Conservation (phyloP, 2,888 invertebrate species). For the Unio pictorum region DNA sequence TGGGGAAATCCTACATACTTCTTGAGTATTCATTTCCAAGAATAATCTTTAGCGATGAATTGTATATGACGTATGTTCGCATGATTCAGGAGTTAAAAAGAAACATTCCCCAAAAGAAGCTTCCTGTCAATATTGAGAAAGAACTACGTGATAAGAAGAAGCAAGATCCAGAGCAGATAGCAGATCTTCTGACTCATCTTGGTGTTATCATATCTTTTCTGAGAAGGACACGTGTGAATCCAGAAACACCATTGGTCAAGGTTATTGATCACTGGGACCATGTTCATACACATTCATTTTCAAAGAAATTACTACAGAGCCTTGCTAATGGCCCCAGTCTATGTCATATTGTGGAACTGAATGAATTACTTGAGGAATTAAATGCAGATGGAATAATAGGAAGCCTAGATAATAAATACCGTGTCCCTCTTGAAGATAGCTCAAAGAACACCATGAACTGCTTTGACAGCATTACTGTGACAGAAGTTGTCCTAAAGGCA, state of each 20-base stretch:
- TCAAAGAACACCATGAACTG: too few species aligned
- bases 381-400: slow-evolving; percentile 33
- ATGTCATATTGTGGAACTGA: slow-evolving; percentile 33
- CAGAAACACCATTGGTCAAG: slow-evolving; percentile 23
- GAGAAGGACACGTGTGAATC: slow-evolving; percentile 33
- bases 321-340: slow-evolving; percentile 28
- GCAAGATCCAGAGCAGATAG: slow-evolving; percentile 14
- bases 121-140: slow-evolving; percentile 21
- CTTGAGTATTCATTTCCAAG: slow-evolving; percentile 16
- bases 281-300: slow-evolving; percentile 14
- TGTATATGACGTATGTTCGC: slow-evolving; percentile 29
- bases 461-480: slow-evolving; percentile 3
- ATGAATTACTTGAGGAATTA: slow-evolving; percentile 35
- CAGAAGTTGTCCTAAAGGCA: slow-evolving; percentile 18
- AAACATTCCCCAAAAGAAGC: slow-evolving; percentile 19
- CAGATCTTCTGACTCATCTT: slow-evolving; percentile 30
- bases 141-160: slow-evolving; percentile 18
- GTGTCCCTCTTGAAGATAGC: slow-evolving; percentile 12
- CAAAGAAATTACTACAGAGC: slow-evolving; percentile 25
- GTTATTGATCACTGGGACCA: slow-evolving; percentile 27
- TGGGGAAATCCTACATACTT: slow-evolving; percentile 21
- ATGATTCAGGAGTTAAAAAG: slow-evolving; percentile 18
- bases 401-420: slow-evolving; percentile 22
- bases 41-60: slow-evolving; percentile 39
- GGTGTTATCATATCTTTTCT: slow-evolving; percentile 37